phyloP scores from a whole-genome alignment of 2,797 vertebrate genomes.

The Heliangelus exortis region DNA sequence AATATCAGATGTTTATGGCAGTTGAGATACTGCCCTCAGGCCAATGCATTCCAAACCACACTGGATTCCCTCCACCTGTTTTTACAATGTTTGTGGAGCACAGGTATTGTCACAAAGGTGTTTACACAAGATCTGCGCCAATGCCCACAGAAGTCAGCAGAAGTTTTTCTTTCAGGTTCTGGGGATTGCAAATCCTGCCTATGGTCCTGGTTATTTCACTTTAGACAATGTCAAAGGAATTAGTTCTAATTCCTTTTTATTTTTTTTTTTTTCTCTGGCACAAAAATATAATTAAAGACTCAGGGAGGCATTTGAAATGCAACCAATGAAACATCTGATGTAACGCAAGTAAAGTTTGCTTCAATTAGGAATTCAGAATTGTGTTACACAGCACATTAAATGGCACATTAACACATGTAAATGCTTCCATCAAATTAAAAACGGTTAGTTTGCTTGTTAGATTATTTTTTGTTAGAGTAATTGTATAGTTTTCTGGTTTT shows the following conservation, averaged over 20 bases:
- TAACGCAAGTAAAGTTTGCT: not conserved
- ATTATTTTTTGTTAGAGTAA: slow-evolving; percentile 9
- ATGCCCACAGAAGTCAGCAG: not conserved
- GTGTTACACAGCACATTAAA: slow-evolving; percentile 47
- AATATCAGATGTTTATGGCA: not conserved
- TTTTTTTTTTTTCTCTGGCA: not conserved
- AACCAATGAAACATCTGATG: slow-evolving; percentile 16
- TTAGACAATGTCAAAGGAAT: not conserved
- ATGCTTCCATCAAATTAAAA: slow-evolving; percentile 32
- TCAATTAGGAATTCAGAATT: slow-evolving; percentile 49
- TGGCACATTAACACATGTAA: slow-evolving; percentile 51
- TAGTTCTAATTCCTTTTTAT: not conserved
- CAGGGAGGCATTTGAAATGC: not conserved
- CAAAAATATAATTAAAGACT: not conserved
- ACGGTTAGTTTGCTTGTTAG: not conserved
- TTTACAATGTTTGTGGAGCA: not conserved
- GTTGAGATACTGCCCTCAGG: not conserved
- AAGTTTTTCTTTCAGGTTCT: not conserved
- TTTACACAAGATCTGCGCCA: not conserved
- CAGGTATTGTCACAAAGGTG: not conserved
- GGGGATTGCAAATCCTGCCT: not conserved
- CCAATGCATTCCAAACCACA: not conserved
- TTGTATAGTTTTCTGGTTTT: not conserved
- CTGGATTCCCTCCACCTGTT: not conserved
- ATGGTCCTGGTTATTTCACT: not conserved